phyloP scores from a whole-genome alignment of 1,140 invertebrate species.

The Anoplophora glabripennis region DNA sequence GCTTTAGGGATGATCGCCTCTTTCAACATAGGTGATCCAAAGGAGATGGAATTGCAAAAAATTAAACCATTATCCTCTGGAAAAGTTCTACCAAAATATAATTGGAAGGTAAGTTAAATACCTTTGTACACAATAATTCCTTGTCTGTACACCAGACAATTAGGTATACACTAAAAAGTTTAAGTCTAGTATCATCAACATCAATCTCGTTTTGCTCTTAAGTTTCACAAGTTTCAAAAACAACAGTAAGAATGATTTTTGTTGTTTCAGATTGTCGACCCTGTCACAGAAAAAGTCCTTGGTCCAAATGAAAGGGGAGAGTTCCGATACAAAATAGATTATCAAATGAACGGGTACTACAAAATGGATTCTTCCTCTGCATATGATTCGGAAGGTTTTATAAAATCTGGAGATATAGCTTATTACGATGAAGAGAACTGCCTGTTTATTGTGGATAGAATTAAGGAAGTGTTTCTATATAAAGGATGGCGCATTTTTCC shows the following conservation, averaged over 20 bases:
- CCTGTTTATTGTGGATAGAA: conserved; percentile 63
- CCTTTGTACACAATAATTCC: too few relatives aligned
- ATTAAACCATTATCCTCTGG: not conserved
- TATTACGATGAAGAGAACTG: conserved; percentile 63
- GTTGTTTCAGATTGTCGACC: conserved; percentile 42
- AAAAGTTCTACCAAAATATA: not conserved
- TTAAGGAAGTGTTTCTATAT: conserved; percentile 77
- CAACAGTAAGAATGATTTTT: not conserved
- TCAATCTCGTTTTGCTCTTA: too few relatives aligned
- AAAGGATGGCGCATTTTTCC: conserved; percentile 42
- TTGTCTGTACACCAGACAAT: too few relatives aligned
- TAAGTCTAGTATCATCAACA: too few relatives aligned
- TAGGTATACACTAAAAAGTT: too few relatives aligned
- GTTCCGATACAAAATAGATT: conserved; percentile 52
- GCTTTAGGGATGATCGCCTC: not conserved
- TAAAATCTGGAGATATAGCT: conserved; percentile 68
- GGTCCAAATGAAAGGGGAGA: conserved; percentile 55
- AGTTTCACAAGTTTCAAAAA: too few relatives aligned
- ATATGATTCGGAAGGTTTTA: conserved; percentile 58
- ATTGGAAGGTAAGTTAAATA: conserved; percentile 3
- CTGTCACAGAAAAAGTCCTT: conserved; percentile 48
- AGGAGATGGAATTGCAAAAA: not conserved
- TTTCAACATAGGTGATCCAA: not conserved
- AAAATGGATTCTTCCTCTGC: conserved; percentile 60
- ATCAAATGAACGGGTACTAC: conserved; percentile 55